Conservation (phyloP, 2,113 vertebrate species). For the Rhinoderma darwinii region DNA sequence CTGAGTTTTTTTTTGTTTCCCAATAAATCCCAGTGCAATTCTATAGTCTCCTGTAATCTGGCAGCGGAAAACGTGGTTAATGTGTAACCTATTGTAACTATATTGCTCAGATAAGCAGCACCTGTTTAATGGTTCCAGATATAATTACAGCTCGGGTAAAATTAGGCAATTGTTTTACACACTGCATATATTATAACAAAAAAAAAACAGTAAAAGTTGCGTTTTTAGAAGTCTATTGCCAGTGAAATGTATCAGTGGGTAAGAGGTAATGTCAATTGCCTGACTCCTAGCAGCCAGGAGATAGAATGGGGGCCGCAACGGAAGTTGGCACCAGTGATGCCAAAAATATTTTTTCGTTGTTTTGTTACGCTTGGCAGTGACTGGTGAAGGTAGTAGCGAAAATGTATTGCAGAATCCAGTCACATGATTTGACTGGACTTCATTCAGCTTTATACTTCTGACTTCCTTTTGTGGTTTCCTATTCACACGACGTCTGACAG, state of each 20-base stretch:
- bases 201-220: not conserved
- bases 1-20: not conserved
- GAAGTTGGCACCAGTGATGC: not conserved
- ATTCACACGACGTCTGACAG: not conserved
- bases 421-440: not conserved
- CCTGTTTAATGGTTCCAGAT: not conserved
- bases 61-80: not conserved
- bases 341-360: not conserved
- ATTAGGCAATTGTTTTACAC: no score
- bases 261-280: not conserved
- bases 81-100: not conserved
- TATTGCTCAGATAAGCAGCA: constrained; percentile 4
- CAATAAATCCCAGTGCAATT: no score
- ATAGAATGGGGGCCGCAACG: not conserved
- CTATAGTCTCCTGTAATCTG: not conserved
- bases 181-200: not conserved
- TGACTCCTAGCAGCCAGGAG: not conserved
- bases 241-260: not conserved
- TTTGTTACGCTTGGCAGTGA: not conserved
- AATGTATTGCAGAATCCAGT: not conserved
- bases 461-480: not conserved
- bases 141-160: not conserved
- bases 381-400: not conserved
- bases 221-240: not conserved
- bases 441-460: not conserved